A percentile compares a stretch with the other conserved stretches of the same genome.
These are phyloP conservation scores for Anarrhichthys ocellatus DNA, from an alignment of 2,113 vertebrate genomes.

Conservation along the genomic window DNA sequence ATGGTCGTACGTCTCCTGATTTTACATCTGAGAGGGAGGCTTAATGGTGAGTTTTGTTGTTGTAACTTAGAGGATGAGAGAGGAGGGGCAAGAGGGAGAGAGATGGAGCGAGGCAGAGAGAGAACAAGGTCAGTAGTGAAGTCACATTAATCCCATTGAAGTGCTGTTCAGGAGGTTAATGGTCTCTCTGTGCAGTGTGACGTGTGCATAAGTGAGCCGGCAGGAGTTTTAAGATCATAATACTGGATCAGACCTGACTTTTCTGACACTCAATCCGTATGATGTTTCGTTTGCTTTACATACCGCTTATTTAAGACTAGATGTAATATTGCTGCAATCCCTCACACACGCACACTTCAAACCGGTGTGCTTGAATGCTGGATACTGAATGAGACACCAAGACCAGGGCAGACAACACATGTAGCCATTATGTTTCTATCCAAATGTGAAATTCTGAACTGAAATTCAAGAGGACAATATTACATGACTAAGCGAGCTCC, in stretches of 20 bases:
- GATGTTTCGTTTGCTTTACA: not conserved
- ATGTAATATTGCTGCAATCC: not conserved
- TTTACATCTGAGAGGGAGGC: conserved; percentile 17
- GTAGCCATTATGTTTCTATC: not conserved
- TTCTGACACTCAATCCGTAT: not conserved
- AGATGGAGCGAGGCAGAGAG: conserved; percentile 1
- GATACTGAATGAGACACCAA: not conserved
- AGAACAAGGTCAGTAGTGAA: conserved; percentile 29
- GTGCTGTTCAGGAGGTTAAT: conserved; percentile 61
- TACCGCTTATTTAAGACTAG: conserved; percentile 5
- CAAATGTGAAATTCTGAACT: not conserved
- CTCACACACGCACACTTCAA: not conserved
- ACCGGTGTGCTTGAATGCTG: not conserved
- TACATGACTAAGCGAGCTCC: not conserved
- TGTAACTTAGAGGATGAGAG: not conserved
- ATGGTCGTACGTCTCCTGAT: conserved; percentile 9
- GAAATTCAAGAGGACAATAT: not conserved
- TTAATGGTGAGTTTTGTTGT: conserved; percentile 28
- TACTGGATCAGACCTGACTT: not conserved
- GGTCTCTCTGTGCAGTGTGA: conserved; percentile 38
- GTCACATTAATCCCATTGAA: conserved; percentile 60
- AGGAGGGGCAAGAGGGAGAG: not conserved
- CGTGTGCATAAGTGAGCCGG: conserved; percentile 1
- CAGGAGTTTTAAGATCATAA: not conserved
- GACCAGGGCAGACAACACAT: not conserved